Base-by-base conservation (phyloP, 2,888 invertebrate species). In the Galerucella pusilla region DNA sequence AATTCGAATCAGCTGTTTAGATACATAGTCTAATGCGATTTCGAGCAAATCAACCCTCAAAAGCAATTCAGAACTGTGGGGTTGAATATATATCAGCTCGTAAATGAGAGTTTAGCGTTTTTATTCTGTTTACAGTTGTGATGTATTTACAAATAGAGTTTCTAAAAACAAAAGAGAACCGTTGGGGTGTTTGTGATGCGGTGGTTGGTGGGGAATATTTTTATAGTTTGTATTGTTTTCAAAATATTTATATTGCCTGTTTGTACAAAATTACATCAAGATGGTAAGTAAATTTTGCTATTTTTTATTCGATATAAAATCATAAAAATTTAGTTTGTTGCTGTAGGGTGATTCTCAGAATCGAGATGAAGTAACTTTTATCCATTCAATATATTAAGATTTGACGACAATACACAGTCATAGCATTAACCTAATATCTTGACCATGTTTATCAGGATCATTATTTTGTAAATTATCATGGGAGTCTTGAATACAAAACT, bases 1-100 rank as follows among this genome's bases (percentile, higher is more conserved):
- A 73, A 68, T 75, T 66, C 65, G 60, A 65, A 74, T 76, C 78
- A 78, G 76, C 78, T 78, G 78, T 75, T 75, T 76, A 68, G 72
- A 72, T 60, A 63, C 72, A 67, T 59, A 67, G 59, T 11, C 59
- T 66, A 74, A 75, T 74, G 71, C 72, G 63, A 69, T 72, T 75
- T 74, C 67, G 60, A 68, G 70, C 67, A 75, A 71, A 74, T 73
- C 49, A 67, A 74, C 74, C 73, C 73, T 73, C 65, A 42, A 54
- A 63, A 46, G 63, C 69, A 68, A 60, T 66, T 66, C 52, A 25
- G 28, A 57, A 57, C 57, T 65, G 54, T 46, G 68, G 67, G 71
- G 68, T 60, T 57, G 69, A 70, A 66, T 71, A 59, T 69, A 63
- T 57, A 71, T 35, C 64, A 66, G 65, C 61, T 66, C 52, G 42